A percentile compares a stretch with the other conserved stretches of the same genome.
These are phyloP conservation scores for Acronicta alni DNA, from an alignment of 2,888 invertebrate species.

Conservation along the genomic window DNA sequence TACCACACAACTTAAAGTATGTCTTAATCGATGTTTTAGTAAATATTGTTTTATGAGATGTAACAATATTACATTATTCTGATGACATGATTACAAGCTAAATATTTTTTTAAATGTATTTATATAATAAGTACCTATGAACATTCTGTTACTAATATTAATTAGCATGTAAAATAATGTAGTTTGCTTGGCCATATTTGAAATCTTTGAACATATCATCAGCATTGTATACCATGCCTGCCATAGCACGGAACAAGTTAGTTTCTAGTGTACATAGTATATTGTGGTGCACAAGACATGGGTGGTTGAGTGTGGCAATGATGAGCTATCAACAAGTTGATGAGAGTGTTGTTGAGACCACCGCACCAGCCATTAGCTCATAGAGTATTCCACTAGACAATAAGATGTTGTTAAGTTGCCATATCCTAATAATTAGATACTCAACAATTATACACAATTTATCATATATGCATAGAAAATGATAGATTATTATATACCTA, in stretches of 20 bases:
- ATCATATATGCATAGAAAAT: constrained; percentile 77
- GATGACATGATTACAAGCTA: not conserved
- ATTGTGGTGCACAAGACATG: not conserved
- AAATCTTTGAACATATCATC: constrained; percentile 28
- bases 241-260: constrained; percentile 29
- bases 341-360: constrained; percentile 12
- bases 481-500: constrained; percentile 84
- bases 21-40: not conserved
- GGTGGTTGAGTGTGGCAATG: constrained; percentile 15
- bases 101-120: too few relatives aligned
- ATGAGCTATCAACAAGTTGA: not conserved
- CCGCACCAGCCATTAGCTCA: constrained; percentile 52
- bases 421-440: constrained; percentile 88
- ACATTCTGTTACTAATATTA: not conserved
- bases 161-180: not conserved
- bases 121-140: too few relatives aligned
- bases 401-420: constrained; percentile 88
- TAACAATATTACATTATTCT: not conserved
- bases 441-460: constrained; percentile 82
- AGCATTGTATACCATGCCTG: constrained; percentile 21
- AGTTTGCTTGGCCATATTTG: constrained; percentile 18
- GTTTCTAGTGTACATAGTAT: constrained; percentile 20
- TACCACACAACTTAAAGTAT: constrained; percentile 14
- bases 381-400: constrained; percentile 87
- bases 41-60: constrained; percentile 2